Conservation (phyloP, 2,888 invertebrate species). For the Epicampocera succincta region DNA sequence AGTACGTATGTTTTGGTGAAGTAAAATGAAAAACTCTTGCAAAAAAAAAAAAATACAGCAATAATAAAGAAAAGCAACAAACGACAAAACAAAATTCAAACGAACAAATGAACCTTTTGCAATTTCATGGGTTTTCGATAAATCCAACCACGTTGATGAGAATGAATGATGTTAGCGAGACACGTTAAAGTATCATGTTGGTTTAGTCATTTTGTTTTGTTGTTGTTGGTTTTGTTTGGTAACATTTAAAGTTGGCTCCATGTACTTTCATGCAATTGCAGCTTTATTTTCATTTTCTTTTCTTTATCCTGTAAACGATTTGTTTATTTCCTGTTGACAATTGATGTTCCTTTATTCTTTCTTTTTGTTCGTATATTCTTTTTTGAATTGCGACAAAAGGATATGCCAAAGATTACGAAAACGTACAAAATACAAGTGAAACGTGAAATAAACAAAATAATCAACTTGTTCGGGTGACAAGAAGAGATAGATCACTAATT, state of each 20-base stretch:
- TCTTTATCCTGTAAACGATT: constrained; percentile 58
- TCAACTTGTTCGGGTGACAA: background rate
- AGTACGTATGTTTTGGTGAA: constrained; percentile 11
- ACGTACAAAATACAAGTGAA: background rate
- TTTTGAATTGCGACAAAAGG: constrained; percentile 9
- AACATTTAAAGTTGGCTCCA: constrained; percentile 38
- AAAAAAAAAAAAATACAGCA: constrained; percentile 3
- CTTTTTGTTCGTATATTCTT: too few species aligned
- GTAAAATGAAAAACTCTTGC: background rate
- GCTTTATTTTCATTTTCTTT: constrained; percentile 48
- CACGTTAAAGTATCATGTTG: constrained; percentile 45
- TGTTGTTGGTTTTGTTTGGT: constrained; percentile 27
- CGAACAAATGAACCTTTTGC: constrained; percentile 41
- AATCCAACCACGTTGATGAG: constrained; percentile 71
- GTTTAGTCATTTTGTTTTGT: background rate
- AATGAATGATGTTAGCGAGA: constrained; percentile 66
- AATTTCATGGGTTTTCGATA: constrained; percentile 65
- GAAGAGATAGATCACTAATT: background rate
- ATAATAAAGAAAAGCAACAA: background rate
- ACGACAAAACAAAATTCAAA: too few species aligned
- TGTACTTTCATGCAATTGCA: background rate
- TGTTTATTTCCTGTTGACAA: constrained; percentile 69
- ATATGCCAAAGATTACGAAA: constrained; percentile 7
- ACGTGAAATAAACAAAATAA: background rate
- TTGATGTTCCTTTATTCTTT: constrained; percentile 15